phyloP scores from a whole-genome alignment of 2,113 vertebrate species.

The Danionella cerebrum region DNA sequence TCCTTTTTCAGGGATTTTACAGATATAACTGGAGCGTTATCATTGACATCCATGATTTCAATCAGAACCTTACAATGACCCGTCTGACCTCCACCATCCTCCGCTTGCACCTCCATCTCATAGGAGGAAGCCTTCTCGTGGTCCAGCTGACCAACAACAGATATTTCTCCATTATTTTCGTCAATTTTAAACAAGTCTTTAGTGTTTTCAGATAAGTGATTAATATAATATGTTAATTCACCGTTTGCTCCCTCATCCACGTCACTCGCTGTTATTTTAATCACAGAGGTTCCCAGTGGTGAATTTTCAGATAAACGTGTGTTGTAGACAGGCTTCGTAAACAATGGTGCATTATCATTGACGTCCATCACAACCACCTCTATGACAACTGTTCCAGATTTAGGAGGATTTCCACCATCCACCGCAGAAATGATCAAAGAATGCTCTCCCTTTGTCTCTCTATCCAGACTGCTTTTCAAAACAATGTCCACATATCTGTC shows the following conservation, averaged over 20 bases:
- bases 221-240: conserved; percentile 33
- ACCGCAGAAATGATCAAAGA: conserved; percentile 48
- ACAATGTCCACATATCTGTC: conserved; percentile 39
- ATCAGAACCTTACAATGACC: conserved; percentile 36
- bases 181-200: conserved; percentile 36
- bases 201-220: conserved; percentile 22
- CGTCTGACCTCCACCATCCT: conserved; percentile 39
- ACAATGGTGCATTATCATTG: conserved; percentile 42
- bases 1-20: conserved; percentile 39
- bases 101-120: conserved; percentile 41
- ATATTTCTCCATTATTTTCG: conserved; percentile 34
- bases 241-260: conserved; percentile 36
- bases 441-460: conserved; percentile 33
- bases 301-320: conserved; percentile 34
- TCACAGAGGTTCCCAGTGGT: conserved; percentile 9
- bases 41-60: conserved; percentile 43
- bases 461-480: conserved; percentile 35
- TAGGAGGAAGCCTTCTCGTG: conserved; percentile 37
- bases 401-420: conserved; percentile 53
- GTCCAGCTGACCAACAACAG: conserved; percentile 28
- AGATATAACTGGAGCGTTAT: conserved; percentile 40
- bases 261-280: conserved; percentile 30
- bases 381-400: conserved; percentile 50
- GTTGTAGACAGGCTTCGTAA: conserved; percentile 31
- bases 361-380: conserved; percentile 28